phyloP scores from a whole-genome alignment of 1,140 invertebrate species.

The Drosophila pectinifera region DNA sequence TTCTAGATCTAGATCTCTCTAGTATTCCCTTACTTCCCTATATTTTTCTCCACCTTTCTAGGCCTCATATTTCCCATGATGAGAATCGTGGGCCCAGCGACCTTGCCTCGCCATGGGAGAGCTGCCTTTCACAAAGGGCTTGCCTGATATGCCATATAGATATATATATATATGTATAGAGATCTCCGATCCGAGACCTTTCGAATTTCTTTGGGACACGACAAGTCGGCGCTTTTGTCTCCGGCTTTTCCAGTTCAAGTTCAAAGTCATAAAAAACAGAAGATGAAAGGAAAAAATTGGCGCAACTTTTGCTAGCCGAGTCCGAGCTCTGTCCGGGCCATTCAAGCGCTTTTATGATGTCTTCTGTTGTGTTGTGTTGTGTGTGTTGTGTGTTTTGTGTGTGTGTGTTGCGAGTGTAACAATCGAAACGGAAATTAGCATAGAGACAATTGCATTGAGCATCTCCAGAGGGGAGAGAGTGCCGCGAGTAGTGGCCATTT shows the following conservation, averaged over 20 bases:
- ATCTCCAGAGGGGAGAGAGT: conserved; percentile 16
- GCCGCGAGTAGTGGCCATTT: conserved; percentile 64
- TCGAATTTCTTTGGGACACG: conserved; percentile 35
- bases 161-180: background rate
- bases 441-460: conserved; percentile 69
- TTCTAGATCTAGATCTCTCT: background rate
- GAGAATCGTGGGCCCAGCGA: conserved; percentile 16
- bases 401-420: conserved; percentile 7
- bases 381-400: conserved; percentile 11
- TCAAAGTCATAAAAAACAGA: conserved; percentile 76
- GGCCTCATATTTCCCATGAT: background rate
- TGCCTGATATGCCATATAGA: background rate
- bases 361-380: conserved; percentile 30
- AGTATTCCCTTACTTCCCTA: background rate
- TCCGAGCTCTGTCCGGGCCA: conserved; percentile 35
- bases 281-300: conserved; percentile 56
- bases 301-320: conserved; percentile 55
- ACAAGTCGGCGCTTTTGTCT: conserved; percentile 4
- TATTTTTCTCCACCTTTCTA: background rate
- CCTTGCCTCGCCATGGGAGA: conserved; percentile 43
- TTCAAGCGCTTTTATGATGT: conserved; percentile 60
- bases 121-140: conserved; percentile 34
- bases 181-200: conserved; percentile 16
- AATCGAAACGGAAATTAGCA: conserved; percentile 71
- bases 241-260: conserved; percentile 71